Percentiles rank a stretch among this genome's conserved stretches.
These are phyloP conservation scores for Odobenus rosmarus DNA, from an alignment of 2,113 vertebrate species.

Conservation along the genomic window DNA sequence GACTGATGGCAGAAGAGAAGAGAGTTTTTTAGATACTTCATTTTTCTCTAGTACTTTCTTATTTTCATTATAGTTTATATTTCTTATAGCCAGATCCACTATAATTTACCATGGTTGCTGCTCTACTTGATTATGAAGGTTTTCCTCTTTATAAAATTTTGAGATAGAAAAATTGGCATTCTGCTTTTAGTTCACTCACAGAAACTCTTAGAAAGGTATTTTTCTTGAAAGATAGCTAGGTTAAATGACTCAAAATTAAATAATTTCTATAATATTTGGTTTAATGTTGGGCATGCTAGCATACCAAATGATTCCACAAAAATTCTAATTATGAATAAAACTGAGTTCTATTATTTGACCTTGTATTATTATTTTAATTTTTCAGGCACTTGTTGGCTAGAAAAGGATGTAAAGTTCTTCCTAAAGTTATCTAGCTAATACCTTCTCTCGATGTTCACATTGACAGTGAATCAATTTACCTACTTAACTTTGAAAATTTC, in stretches of 20 bases:
- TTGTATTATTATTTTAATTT: constrained; percentile 35
- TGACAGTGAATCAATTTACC: not conserved
- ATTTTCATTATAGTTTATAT: not conserved
- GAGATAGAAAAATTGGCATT: not conserved
- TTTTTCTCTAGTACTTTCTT: not conserved
- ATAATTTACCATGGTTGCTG: not conserved
- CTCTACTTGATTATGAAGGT: not conserved
- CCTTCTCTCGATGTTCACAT: not conserved
- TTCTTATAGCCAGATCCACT: not conserved
- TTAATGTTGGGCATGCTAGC: not conserved
- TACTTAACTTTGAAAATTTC: constrained; percentile 18
- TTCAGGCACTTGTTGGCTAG: constrained; percentile 10
- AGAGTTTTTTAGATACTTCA: not conserved
- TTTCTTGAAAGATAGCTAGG: not conserved
- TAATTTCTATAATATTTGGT: constrained; percentile 24
- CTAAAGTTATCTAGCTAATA: not conserved
- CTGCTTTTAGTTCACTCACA: constrained; percentile 3
- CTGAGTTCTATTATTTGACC: not conserved
- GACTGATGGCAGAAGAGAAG: not conserved
- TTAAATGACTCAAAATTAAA: constrained; percentile 46
- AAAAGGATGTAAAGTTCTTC: not conserved
- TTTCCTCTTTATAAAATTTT: not conserved
- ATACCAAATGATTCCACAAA: constrained; percentile 35
- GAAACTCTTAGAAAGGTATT: not conserved
- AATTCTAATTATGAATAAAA: constrained; percentile 13